A percentile compares a stretch with the other conserved stretches of the same genome.
These are phyloP conservation scores for Rotaria socialis DNA, from an alignment of 2,888 invertebrate genomes.

Conservation along the genomic window DNA sequence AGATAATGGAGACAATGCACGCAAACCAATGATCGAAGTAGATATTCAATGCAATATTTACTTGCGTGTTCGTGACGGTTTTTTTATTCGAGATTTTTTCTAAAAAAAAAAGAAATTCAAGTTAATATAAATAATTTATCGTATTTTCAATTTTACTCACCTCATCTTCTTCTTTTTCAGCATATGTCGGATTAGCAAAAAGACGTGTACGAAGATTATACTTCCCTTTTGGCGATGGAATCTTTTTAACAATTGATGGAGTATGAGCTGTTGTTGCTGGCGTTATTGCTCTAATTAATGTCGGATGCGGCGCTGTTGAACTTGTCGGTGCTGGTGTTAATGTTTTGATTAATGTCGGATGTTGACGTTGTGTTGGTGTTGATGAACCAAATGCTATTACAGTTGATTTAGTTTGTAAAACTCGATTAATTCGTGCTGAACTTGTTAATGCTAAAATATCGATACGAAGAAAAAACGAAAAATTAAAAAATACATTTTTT, in stretches of 20 bases:
- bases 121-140: too few species aligned
- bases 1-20: not conserved
- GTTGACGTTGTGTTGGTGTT: not conserved
- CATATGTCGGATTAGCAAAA: not conserved
- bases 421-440: not conserved
- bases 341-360: not conserved
- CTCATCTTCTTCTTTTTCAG: not conserved
- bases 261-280: not conserved
- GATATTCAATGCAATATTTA: not conserved
- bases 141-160: not conserved
- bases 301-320: not conserved
- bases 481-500: not conserved
- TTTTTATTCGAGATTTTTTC: not conserved
- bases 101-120: not conserved
- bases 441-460: not conserved
- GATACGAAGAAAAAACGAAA: not conserved
- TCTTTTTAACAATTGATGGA: not conserved
- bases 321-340: not conserved
- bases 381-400: constrained; percentile 27
- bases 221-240: not conserved
- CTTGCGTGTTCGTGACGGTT: not conserved
- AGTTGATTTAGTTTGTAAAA: not conserved
- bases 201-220: constrained; percentile 31
- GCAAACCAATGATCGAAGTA: not conserved
- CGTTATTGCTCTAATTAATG: not conserved